A percentile compares a stretch with the other conserved stretches of the same genome.
Conservation (phyloP, 2,888 invertebrate species). For the Xylophagus ater region DNA sequence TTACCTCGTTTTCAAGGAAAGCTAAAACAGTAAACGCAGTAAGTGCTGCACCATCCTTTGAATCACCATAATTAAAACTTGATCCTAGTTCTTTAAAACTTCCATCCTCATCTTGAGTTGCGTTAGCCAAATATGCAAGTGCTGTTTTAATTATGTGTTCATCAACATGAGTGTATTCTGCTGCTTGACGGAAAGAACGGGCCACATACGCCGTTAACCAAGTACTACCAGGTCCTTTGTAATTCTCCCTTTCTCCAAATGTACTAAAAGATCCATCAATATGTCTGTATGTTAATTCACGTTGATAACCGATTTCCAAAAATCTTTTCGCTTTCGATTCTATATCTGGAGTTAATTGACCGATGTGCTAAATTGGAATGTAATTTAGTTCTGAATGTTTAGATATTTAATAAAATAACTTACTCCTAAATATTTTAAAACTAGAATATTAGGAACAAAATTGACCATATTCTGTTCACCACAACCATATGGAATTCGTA, state of each 20-base stretch:
- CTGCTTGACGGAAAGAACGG: slow-evolving; percentile 64
- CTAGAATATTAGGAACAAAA: slow-evolving; percentile 58
- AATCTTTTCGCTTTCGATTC: slow-evolving; percentile 44
- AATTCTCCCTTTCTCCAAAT: slow-evolving; percentile 48
- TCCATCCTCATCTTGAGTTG: slow-evolving; percentile 56
- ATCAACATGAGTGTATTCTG: slow-evolving; percentile 59
- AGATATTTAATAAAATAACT: slow-evolving; percentile 12
- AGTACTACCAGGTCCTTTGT: slow-evolving; percentile 49
- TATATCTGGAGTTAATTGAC: slow-evolving; percentile 54
- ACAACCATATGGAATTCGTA: slow-evolving; percentile 71
- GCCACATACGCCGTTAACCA: slow-evolving; percentile 81
- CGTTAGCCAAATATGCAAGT: slow-evolving; percentile 56
- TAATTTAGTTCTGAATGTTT: not conserved
- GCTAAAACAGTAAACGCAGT: slow-evolving; percentile 69
- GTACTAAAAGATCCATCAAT: slow-evolving; percentile 71
- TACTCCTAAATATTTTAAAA: slow-evolving; percentile 53
- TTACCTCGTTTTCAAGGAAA: slow-evolving; percentile 54
- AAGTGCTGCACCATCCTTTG: slow-evolving; percentile 44
- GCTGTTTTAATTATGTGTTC: slow-evolving; percentile 52
- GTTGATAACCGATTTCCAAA: slow-evolving; percentile 56
- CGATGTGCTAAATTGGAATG: slow-evolving; percentile 41
- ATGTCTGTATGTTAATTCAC: slow-evolving; percentile 63
- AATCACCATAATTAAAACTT: not conserved
- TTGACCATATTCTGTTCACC: slow-evolving; percentile 53
- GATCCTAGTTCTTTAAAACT: slow-evolving; percentile 68